Evolutionary conservation across 2,888 invertebrate species (phyloP), one percentile per base, ranked within the genome.

Genomic region (Ichneumon xanthorius): DNA sequence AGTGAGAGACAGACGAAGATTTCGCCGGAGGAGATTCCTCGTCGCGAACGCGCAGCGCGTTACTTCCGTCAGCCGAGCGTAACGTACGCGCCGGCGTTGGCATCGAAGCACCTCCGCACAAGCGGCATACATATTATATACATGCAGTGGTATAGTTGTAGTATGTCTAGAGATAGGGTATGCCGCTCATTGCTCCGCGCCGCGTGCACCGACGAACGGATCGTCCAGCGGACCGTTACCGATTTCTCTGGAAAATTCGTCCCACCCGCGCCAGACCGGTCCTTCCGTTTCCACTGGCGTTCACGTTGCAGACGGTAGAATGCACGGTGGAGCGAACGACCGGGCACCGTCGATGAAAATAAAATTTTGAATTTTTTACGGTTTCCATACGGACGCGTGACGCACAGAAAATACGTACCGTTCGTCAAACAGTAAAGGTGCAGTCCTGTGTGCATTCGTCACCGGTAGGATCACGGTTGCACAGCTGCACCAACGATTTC

Each of bases 161-260:
- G 11, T 71, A 45, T 72, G 55, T 72, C 33, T 61, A 11, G 33
- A 58, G 78, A 68, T 71, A 77, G 77, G 77, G 68, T 77, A 53
- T 58, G 63, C 37, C 30, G 63, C 72, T 81, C 40, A 77, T 68
- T 76, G 77, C 81, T 58, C 63, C 75, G 65, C 58, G 40, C 65
- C 71, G 78, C 73, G 72, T 73, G 80, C 68, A 78, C 53, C 85
- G 48, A 76, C 73, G 80, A 83, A 85, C 86, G 84, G 84, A 82
- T 85, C 82, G 82, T 76, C 48, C 81, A 86, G 58, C 84, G 84
- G 79, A 87, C 89, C 90, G 90, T 89, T 88, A 85, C 81, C 81
- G 84, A 86, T 86, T 61, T 77, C 81, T 82, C 82, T 84, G 86
- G 81, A 84, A 86, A 87, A 87, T 87, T 86, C 81, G 83, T 77